These are phyloP conservation scores for Epirrhoe alternata DNA, from an alignment of 2,888 invertebrate species.

Conservation along the genomic window DNA sequence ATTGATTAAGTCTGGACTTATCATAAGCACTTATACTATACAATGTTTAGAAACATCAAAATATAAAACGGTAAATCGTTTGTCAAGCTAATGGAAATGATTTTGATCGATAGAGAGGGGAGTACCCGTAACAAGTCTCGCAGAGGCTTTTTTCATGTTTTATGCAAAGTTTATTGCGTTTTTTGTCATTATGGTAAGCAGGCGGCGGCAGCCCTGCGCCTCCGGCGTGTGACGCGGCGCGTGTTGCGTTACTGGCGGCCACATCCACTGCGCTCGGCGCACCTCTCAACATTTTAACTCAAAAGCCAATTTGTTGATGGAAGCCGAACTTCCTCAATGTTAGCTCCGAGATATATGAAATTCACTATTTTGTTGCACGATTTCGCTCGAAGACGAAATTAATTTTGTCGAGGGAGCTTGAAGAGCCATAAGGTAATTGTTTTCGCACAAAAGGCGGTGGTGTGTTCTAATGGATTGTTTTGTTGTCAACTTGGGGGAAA, in stretches of 20 bases:
- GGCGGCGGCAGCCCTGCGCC: not conserved
- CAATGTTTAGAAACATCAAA: not conserved
- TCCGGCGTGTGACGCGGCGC: not conserved
- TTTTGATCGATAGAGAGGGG: not conserved
- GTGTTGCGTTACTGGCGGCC: conserved; percentile 9
- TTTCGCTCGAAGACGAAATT: conserved; percentile 24
- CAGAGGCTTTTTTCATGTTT: not conserved
- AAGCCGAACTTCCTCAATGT: conserved; percentile 26
- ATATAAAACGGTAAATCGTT: not conserved
- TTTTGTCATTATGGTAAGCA: not conserved
- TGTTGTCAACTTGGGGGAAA: not conserved
- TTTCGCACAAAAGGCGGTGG: conserved; percentile 5
- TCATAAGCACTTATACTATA: not conserved
- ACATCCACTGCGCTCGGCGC: conserved; percentile 3
- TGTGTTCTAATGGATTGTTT: conserved; percentile 5
- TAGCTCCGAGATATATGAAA: conserved; percentile 17
- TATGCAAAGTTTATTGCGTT: not conserved
- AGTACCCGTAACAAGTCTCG: not conserved
- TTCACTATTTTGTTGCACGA: conserved; percentile 27
- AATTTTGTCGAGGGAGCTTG: conserved; percentile 21
- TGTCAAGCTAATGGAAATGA: not conserved
- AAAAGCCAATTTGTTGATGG: conserved; percentile 38
- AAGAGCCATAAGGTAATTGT: conserved; percentile 11
- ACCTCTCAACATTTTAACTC: conserved; percentile 30
- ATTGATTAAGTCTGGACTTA: not conserved